Conservation (phyloP, 2,113 vertebrate genomes). For the Periophthalmus modestus region DNA sequence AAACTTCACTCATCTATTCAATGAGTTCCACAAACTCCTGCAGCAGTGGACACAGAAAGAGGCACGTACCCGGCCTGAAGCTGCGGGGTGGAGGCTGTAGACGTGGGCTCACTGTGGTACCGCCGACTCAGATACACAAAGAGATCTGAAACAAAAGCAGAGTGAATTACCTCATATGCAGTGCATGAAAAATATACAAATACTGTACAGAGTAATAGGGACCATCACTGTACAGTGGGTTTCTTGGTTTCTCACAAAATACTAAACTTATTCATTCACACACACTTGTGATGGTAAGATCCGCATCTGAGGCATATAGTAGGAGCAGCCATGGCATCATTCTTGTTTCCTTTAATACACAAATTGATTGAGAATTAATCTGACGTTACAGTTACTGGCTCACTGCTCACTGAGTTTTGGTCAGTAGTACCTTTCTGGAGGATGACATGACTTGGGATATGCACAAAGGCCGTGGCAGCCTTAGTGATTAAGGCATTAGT, state of each 20-base stretch:
- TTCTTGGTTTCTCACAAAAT: no score
- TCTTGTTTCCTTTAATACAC: not conserved
- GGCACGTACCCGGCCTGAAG: constrained; percentile 48
- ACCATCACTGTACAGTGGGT: no score
- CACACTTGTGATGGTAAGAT: not conserved
- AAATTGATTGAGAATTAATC: not conserved
- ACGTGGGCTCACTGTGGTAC: constrained; percentile 25
- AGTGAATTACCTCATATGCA: constrained; percentile 2
- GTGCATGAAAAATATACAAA: not conserved
- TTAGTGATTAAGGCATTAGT: not conserved
- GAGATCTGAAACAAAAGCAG: constrained; percentile 9
- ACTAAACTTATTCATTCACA: not conserved
- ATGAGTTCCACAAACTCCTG: constrained; percentile 20
- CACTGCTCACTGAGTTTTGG: not conserved
- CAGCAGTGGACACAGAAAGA: constrained; percentile 18
- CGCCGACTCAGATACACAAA: not conserved
- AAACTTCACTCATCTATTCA: constrained; percentile 8
- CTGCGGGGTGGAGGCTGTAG: constrained; percentile 37
- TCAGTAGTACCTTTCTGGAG: not conserved
- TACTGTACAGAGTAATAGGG: not conserved
- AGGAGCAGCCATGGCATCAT: not conserved
- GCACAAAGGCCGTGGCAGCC: not conserved
- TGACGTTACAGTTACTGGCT: not conserved
- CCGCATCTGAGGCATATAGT: not conserved
- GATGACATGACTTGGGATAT: no score